phyloP scores from a whole-genome alignment of 1,140 invertebrate genomes.

The Globodera rostochiensis region DNA sequence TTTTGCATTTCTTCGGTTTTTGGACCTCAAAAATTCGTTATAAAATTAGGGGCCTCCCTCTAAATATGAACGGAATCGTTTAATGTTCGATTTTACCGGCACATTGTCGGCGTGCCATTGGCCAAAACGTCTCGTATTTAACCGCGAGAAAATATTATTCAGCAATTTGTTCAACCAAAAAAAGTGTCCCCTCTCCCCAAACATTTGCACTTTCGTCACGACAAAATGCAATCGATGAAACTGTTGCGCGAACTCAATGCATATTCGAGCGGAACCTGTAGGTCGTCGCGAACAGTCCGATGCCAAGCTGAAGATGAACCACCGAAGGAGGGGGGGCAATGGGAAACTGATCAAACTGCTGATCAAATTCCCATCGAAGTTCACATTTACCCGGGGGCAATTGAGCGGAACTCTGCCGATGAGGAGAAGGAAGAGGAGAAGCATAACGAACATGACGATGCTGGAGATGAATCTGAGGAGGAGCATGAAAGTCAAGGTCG shows the following conservation, averaged over 20 bases:
- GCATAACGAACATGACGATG: neutral
- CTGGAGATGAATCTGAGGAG: neutral
- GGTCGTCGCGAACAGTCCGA: neutral
- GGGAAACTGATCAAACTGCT: neutral
- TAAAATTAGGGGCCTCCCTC: no score
- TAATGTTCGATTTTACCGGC: no score
- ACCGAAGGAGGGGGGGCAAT: neutral
- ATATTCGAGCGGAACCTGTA: neutral
- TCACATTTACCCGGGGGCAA: neutral
- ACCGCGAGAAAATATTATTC: no score
- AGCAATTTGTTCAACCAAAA: no score
- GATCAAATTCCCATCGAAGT: neutral
- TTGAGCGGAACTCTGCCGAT: neutral
- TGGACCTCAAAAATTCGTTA: no score
- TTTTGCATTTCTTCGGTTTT: no score
- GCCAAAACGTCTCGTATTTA: no score
- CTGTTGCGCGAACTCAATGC: neutral
- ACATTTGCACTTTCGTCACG: neutral
- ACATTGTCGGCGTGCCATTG: no score
- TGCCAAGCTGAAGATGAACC: neutral
- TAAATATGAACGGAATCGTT: no score
- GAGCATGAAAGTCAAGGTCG: neutral
- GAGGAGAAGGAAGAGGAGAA: neutral
- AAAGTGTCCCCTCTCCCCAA: no score
- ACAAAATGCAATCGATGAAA: conserved; percentile 6